phyloP scores from a whole-genome alignment of 2,888 invertebrate genomes.

The Epinotia nisella region DNA sequence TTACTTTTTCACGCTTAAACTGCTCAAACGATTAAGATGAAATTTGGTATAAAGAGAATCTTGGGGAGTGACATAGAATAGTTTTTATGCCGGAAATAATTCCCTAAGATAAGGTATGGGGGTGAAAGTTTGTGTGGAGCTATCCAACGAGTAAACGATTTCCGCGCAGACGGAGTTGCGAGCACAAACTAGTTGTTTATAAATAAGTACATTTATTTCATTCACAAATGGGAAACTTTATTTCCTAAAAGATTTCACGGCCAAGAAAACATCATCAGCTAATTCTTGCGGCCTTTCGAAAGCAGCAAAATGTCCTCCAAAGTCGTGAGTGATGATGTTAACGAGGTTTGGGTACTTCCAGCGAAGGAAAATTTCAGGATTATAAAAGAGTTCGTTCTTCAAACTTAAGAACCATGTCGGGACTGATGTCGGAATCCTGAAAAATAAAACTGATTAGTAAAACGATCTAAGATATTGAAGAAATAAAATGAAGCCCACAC shows the following conservation, averaged over 20 bases:
- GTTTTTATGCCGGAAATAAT: no score
- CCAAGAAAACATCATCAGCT: slow-evolving; percentile 86
- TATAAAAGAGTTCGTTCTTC: slow-evolving; percentile 87
- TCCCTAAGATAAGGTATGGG: no score
- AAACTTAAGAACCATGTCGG: slow-evolving; percentile 90
- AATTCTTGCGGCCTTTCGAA: slow-evolving; percentile 90
- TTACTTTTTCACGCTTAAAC: no score
- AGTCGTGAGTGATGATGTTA: slow-evolving; percentile 85
- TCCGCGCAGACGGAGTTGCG: no score
- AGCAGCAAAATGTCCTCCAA: slow-evolving; percentile 94
- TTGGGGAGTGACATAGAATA: no score
- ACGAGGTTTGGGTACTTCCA: slow-evolving; percentile 87
- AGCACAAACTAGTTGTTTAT: no score
- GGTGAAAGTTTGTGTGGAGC: not conserved
- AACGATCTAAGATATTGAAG: not conserved
- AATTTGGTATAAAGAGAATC: no score
- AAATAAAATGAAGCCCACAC: not conserved
- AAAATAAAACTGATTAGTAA: slow-evolving; percentile 50
- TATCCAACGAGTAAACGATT: no score
- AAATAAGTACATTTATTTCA: not conserved
- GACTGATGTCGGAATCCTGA: slow-evolving; percentile 87
- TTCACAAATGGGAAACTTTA: slow-evolving; percentile 37
- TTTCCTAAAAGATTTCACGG: slow-evolving; percentile 61
- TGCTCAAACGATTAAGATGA: no score
- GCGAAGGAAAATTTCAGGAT: slow-evolving; percentile 85